A percentile compares a stretch with the other conserved stretches of the same genome.
These are phyloP conservation scores for Megalops atlanticus DNA, from an alignment of 2,113 vertebrate genomes.

Conservation along the genomic window DNA sequence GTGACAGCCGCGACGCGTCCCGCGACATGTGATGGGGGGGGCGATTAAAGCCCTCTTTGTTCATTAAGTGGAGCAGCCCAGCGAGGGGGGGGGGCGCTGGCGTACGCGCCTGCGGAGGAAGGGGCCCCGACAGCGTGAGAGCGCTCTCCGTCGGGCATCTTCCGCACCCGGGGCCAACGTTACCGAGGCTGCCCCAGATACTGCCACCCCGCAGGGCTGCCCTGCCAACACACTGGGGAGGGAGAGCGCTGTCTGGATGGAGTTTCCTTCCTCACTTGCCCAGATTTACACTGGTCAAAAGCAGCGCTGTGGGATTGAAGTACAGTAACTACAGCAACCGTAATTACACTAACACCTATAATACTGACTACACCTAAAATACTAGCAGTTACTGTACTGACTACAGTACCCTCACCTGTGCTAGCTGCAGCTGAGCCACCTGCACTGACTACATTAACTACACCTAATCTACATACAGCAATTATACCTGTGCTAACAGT, in stretches of 20 bases:
- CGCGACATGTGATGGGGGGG: conserved; percentile 61
- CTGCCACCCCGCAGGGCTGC: too few relatives aligned
- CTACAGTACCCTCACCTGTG: too few relatives aligned
- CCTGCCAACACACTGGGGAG: too few relatives aligned
- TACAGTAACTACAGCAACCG: not conserved
- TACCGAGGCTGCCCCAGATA: not conserved
- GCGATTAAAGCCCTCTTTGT: conserved; percentile 76
- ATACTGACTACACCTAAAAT: too few relatives aligned
- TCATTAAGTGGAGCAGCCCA: conserved; percentile 66
- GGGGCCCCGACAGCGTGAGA: too few relatives aligned
- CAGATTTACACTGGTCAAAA: not conserved
- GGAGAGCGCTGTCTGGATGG: too few relatives aligned
- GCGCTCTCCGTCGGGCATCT: not conserved
- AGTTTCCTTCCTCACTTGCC: not conserved
- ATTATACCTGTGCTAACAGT: too few relatives aligned
- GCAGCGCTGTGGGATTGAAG: not conserved
- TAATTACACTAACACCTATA: not conserved
- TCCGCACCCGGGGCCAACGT: conserved; percentile 10
- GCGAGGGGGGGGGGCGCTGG: conserved; percentile 67
- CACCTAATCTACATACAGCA: too few relatives aligned
- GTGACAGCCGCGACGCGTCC: conserved; percentile 72
- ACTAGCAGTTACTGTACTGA: not conserved
- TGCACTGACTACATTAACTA: too few relatives aligned
- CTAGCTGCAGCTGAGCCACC: too few relatives aligned
- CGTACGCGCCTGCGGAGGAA: conserved; percentile 41